These are phyloP conservation scores for Gobionotothen gibberifrons DNA, from an alignment of 2,797 vertebrate species.

Conservation along the genomic window DNA sequence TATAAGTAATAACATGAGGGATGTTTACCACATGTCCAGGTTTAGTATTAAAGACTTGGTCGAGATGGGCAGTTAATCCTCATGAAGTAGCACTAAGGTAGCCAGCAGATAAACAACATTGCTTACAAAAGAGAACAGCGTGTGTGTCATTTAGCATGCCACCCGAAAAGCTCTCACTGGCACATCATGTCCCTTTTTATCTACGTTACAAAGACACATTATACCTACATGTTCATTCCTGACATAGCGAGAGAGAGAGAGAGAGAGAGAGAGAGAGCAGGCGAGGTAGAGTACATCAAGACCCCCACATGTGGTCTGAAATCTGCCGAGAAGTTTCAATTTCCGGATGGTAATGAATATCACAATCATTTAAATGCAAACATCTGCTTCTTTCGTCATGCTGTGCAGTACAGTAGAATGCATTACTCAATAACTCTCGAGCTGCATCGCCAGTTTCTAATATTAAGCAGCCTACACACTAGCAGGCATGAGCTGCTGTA, in stretches of 20 bases:
- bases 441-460: conserved; percentile 52
- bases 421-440: conserved; percentile 55
- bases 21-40: conserved; percentile 63
- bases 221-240: conserved; percentile 41
- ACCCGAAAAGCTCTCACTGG: conserved; percentile 29
- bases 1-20: conserved; percentile 38
- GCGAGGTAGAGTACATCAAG: conserved; percentile 15
- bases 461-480: conserved; percentile 50
- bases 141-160: conserved; percentile 35
- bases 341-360: conserved; percentile 35
- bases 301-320: conserved; percentile 33
- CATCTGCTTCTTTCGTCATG: conserved; percentile 50
- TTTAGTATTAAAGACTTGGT: conserved; percentile 59
- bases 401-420: conserved; percentile 44
- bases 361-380: conserved; percentile 63
- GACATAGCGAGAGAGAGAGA: conserved; percentile 1
- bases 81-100: conserved; percentile 57
- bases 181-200: conserved; percentile 45
- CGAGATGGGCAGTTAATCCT: conserved; percentile 64
- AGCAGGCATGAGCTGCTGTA: conserved; percentile 43
- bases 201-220: conserved; percentile 43
- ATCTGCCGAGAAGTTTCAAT: conserved; percentile 50
- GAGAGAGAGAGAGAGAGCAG: conserved; percentile 4
- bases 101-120: conserved; percentile 61
- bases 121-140: conserved; percentile 29